A percentile compares a stretch with the other conserved stretches of the same genome.
Evolutionary conservation across 2,888 invertebrate genomes (phyloP).

Genomic region (Peribatodes rhomboidaria): DNA sequence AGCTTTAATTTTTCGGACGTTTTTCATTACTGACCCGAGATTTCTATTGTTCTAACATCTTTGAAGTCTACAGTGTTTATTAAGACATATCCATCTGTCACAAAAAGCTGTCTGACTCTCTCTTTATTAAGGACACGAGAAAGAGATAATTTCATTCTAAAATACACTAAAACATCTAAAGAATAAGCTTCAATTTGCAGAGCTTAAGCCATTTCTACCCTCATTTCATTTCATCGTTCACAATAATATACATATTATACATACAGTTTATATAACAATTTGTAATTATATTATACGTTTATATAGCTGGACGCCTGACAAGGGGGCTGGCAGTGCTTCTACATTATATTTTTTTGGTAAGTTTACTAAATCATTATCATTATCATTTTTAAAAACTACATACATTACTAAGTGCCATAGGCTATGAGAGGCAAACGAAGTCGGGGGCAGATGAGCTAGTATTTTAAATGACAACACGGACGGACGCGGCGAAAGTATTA

Average conservation of each 20-base stretch:
- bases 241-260: constrained; percentile 47
- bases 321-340: constrained; percentile 65
- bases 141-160: not conserved
- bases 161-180: not conserved
- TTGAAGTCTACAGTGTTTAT: not conserved
- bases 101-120: not conserved
- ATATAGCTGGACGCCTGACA: constrained; percentile 62
- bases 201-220: constrained; percentile 33
- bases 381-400: not conserved
- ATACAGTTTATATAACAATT: constrained; percentile 39
- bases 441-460: too few species aligned
- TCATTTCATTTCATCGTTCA: constrained; percentile 45
- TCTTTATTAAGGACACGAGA: not conserved
- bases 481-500: too few species aligned
- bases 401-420: too few species aligned
- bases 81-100: not conserved
- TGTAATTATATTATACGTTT: constrained; percentile 46
- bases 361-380: constrained; percentile 46
- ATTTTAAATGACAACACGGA: too few species aligned
- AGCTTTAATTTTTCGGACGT: not conserved
- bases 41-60: too few species aligned
- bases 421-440: too few species aligned
- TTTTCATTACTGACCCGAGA: not conserved
- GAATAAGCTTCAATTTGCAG: not conserved
- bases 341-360: constrained; percentile 76